phyloP scores from a whole-genome alignment of 2,113 vertebrate species.

The Hystrix cristata region DNA sequence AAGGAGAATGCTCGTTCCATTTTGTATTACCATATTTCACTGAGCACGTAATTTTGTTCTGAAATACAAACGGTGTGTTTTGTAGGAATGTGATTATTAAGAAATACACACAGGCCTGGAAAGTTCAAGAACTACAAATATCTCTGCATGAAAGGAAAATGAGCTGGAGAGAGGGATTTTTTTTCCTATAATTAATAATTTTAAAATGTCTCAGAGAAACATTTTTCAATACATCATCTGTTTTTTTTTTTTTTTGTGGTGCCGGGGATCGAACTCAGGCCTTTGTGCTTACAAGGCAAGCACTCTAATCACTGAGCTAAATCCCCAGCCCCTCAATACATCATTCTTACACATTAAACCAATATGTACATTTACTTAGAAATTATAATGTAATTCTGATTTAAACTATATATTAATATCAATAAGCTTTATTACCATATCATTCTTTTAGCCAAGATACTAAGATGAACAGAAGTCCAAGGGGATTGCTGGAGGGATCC shows the following conservation, averaged over 20 bases:
- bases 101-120: neutral
- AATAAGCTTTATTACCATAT: neutral
- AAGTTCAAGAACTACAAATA: neutral
- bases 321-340: neutral
- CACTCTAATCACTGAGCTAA: too few relatives aligned
- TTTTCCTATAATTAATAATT: neutral
- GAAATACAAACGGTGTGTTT: neutral
- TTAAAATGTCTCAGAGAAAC: neutral
- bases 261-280: too few relatives aligned
- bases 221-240: neutral
- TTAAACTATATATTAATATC: neutral
- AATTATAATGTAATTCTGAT: neutral
- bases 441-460: neutral
- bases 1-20: neutral
- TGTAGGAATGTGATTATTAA: neutral
- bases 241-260: neutral
- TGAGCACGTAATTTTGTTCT: neutral
- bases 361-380: neutral
- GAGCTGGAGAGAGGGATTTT: neutral
- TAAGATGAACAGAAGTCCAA: neutral
- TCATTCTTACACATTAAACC: neutral
- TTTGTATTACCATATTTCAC: neutral
- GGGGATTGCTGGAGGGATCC: too few relatives aligned
- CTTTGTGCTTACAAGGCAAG: too few relatives aligned
- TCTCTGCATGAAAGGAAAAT: neutral